These are phyloP conservation scores for Nipponia nippon DNA, from an alignment of 2,113 vertebrate species.

Conservation along the genomic window DNA sequence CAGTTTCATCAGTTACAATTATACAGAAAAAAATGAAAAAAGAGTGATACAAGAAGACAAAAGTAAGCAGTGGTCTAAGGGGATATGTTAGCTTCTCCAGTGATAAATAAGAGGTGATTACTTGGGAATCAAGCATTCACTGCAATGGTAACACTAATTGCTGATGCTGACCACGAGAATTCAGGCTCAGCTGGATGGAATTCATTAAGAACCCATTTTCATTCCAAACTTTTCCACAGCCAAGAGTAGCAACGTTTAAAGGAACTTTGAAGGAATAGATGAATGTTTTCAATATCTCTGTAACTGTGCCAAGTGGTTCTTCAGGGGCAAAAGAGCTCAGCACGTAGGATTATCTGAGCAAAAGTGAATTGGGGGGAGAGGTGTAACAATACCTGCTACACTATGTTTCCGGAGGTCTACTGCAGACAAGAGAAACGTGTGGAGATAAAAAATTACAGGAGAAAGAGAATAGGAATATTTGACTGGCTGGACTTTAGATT, in stretches of 20 bases:
- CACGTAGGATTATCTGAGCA: not conserved
- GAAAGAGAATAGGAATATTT: not conserved
- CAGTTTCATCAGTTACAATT: not conserved
- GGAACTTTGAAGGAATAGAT: not conserved
- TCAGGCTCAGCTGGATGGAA: not conserved
- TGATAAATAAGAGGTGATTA: not conserved
- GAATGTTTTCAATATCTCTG: not conserved
- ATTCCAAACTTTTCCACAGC: not conserved
- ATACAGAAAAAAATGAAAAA: not conserved
- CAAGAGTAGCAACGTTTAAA: not conserved
- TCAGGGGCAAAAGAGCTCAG: not conserved
- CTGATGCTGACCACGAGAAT: not conserved
- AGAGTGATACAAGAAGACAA: not conserved
- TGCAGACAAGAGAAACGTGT: not conserved
- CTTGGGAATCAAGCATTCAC: not conserved
- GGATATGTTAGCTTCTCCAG: not conserved
- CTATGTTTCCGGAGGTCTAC: not conserved
- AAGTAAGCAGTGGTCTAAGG: not conserved
- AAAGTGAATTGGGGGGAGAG: not conserved
- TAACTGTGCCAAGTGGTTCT: not conserved
- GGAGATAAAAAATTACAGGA: not conserved
- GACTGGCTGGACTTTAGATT: not conserved
- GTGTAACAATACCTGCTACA: not conserved
- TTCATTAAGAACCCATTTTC: not conserved
- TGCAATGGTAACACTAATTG: rapidly evolving